Percentiles rank a stretch among this genome's conserved stretches.
Conservation (phyloP, 2,113 vertebrate genomes). For the Myodes glareolus region DNA sequence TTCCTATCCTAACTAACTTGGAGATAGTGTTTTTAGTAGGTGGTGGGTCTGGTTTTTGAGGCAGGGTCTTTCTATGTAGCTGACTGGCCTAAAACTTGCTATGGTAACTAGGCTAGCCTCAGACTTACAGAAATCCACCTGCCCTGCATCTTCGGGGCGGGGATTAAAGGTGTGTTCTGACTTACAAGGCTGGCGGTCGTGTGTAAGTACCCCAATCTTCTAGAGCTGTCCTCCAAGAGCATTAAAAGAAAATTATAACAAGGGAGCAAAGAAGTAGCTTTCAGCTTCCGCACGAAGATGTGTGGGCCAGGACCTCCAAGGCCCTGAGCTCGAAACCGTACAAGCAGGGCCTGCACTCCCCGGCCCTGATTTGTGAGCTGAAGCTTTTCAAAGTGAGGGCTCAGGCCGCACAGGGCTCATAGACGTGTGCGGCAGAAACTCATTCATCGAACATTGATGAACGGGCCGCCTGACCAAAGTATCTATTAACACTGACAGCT, state of each 20-base stretch:
- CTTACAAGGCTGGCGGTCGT: not conserved
- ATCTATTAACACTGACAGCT: not conserved
- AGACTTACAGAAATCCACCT: not conserved
- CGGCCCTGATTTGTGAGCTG: accelerated
- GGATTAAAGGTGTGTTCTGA: not conserved
- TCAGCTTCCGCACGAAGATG: not conserved
- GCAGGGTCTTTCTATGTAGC: not conserved
- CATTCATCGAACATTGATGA: not conserved
- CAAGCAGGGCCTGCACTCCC: not conserved
- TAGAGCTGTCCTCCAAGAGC: not conserved
- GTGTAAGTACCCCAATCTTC: not conserved
- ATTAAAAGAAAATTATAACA: not conserved
- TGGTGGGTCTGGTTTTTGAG: not conserved
- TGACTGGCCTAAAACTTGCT: not conserved
- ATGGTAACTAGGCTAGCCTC: not conserved
- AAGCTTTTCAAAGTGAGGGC: not conserved
- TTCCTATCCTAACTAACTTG: slow-evolving; percentile 18
- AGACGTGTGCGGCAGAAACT: not conserved
- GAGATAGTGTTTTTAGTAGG: not conserved
- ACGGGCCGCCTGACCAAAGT: not conserved
- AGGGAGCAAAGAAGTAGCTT: not conserved
- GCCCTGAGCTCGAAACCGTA: not conserved
- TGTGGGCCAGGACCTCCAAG: accelerated
- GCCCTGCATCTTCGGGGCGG: not conserved
- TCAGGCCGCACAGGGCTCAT: not conserved